Evolutionary conservation across 2,888 invertebrate genomes (phyloP).

Genomic region (Falcaria lacertinaria): DNA sequence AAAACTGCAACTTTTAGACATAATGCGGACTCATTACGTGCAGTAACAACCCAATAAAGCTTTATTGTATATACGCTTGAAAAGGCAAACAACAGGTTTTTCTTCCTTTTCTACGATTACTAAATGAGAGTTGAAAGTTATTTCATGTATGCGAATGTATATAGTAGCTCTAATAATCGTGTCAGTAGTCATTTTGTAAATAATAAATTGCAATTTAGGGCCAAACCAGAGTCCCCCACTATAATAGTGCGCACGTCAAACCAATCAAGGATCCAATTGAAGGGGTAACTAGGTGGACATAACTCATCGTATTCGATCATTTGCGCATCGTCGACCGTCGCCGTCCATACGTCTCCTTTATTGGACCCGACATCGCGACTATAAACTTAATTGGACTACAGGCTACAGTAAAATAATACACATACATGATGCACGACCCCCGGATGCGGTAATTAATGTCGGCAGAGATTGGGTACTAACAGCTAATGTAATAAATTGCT

Average conservation of each 20-base stretch:
- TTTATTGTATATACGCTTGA: constrained; percentile 43
- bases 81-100: constrained; percentile 38
- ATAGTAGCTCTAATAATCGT: constrained; percentile 29
- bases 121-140: constrained; percentile 15
- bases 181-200: constrained; percentile 44
- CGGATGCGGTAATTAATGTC: constrained; percentile 43
- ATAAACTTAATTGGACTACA: constrained; percentile 73
- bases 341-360: constrained; percentile 62
- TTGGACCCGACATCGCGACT: constrained; percentile 66
- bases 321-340: constrained; percentile 46
- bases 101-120: constrained; percentile 23
- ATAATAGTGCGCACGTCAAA: constrained; percentile 70
- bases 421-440: constrained; percentile 51
- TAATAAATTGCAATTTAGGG: constrained; percentile 70
- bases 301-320: constrained; percentile 71
- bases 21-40: constrained; percentile 39
- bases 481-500: no score
- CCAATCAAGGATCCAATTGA: constrained; percentile 77
- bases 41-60: constrained; percentile 48
- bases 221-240: constrained; percentile 50
- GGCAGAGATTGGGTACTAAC: no score
- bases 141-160: constrained; percentile 12
- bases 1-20: constrained; percentile 45
- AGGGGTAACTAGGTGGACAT: constrained; percentile 75
- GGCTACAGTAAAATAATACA: constrained; percentile 72